Conservation (phyloP, 2,888 invertebrate genomes). For the Drosophila stalkeri region DNA sequence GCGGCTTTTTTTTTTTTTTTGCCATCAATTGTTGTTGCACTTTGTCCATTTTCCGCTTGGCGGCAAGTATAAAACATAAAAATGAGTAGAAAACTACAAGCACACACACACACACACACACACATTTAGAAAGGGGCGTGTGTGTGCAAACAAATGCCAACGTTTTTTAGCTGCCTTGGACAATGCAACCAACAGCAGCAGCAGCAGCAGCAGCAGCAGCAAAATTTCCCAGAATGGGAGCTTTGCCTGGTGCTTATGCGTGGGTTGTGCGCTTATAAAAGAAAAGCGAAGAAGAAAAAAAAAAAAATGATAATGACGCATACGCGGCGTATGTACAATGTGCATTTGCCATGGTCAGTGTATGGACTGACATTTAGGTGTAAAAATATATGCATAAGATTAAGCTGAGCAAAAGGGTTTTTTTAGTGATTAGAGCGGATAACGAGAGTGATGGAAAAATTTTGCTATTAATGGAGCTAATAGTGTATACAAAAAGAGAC, state of each 20-base stretch:
- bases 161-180: conserved; percentile 32
- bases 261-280: background rate
- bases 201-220: background rate
- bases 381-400: conserved; percentile 22
- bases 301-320: conserved; percentile 38
- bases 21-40: conserved; percentile 44
- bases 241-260: background rate
- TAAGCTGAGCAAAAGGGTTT: conserved; percentile 1
- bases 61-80: conserved; percentile 57
- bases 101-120: background rate
- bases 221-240: conserved; percentile 14
- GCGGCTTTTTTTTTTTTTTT: conserved; percentile 19
- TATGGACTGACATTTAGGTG: conserved; percentile 6
- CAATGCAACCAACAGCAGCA: conserved; percentile 20
- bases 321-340: conserved; percentile 21
- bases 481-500: background rate
- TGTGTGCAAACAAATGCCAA: conserved; percentile 23
- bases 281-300: background rate
- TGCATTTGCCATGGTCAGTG: conserved; percentile 6
- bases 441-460: background rate
- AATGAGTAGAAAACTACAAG: conserved; percentile 34
- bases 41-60: conserved; percentile 45
- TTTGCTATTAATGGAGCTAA: background rate
- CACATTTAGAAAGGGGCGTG: background rate
- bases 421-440: background rate